Evolutionary conservation across 2,797 vertebrate genomes (phyloP).

Genomic region (Florisuga fusca): DNA sequence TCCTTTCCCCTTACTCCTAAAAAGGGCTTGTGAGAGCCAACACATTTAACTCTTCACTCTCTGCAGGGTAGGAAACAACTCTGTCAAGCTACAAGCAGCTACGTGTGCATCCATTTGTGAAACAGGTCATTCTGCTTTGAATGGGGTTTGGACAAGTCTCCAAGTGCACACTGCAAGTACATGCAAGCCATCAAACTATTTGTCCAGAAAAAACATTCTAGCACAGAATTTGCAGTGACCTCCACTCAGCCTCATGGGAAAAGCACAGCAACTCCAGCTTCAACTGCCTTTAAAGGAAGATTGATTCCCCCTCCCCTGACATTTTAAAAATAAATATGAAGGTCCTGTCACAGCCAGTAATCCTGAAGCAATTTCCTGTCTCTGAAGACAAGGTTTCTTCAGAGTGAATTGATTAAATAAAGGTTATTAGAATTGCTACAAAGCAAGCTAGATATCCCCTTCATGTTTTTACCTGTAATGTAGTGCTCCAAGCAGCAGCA

Average conservation of each 20-base stretch:
- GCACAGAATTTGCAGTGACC: not conserved
- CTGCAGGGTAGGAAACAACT: not conserved
- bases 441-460: not conserved
- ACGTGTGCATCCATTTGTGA: not conserved
- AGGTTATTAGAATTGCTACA: not conserved
- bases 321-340: constrained; percentile 22
- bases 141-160: not conserved
- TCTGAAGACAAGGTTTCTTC: not conserved
- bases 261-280: not conserved
- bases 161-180: not conserved
- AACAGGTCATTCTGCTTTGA: not conserved
- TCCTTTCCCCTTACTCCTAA: not conserved
- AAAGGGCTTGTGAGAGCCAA: not conserved
- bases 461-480: not conserved
- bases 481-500: not conserved
- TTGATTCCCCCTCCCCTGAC: not conserved
- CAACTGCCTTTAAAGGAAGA: constrained; percentile 20
- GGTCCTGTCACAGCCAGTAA: constrained; percentile 6
- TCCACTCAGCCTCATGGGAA: not conserved
- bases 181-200: not conserved
- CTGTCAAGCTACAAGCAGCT: not conserved
- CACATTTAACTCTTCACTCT: not conserved
- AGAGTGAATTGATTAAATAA: constrained; percentile 25
- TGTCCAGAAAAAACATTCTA: not conserved
- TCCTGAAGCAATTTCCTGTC: constrained; percentile 47